Conservation (phyloP, 1,140 invertebrate species). For the Heliconius himera region DNA sequence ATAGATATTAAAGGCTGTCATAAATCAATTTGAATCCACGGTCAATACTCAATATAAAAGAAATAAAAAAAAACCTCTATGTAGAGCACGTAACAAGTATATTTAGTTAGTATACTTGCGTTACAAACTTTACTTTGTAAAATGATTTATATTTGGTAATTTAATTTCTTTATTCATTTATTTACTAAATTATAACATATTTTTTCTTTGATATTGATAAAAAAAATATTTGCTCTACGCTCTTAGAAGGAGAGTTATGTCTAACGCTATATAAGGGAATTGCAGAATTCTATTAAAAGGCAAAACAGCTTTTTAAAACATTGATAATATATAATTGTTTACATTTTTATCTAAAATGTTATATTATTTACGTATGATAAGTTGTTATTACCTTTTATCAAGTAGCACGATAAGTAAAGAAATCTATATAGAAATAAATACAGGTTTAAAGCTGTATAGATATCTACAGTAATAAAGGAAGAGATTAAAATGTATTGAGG, state of each 20-base stretch:
- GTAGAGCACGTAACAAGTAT: neutral
- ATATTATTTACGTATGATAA: conserved; percentile 3
- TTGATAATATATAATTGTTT: neutral
- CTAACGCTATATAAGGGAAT: neutral
- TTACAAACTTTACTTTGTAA: neutral
- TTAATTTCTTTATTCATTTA: too few relatives aligned
- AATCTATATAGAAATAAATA: conserved; percentile 24
- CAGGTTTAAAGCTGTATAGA: conserved; percentile 20
- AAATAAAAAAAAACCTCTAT: neutral
- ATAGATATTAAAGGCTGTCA: conserved; percentile 42
- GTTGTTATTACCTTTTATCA: conserved; percentile 15
- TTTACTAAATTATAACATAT: neutral
- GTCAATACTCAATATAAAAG: neutral
- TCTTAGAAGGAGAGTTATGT: neutral
- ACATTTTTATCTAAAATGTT: neutral
- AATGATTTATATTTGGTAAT: neutral
- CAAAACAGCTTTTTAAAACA: too few relatives aligned
- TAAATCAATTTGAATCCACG: conserved; percentile 38
- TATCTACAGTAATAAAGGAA: conserved; percentile 23
- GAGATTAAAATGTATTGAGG: conserved; percentile 28
- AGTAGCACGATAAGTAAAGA: neutral
- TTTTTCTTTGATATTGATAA: neutral
- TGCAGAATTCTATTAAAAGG: neutral
- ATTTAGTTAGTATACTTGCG: neutral
- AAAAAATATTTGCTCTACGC: neutral